Conservation (phyloP, 2,113 vertebrate genomes). For the Poeciliopsis turrubarensis region DNA sequence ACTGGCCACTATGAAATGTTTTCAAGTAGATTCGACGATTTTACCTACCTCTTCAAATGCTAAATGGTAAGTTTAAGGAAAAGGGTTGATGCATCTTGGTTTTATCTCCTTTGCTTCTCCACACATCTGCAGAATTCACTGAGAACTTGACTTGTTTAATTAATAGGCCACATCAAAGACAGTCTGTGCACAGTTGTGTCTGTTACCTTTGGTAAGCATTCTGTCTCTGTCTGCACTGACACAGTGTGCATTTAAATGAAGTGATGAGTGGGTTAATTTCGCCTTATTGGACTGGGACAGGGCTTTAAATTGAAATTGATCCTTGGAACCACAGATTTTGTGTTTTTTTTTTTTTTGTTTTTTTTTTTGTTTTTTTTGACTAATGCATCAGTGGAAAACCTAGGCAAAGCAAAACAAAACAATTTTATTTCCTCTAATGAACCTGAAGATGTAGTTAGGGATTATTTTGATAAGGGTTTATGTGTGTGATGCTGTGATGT, state of each 20-base stretch:
- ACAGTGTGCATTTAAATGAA: slow-evolving; percentile 7
- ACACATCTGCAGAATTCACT: not conserved
- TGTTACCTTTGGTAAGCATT: not conserved
- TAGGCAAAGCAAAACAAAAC: not conserved
- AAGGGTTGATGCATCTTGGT: no score
- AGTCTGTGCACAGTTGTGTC: not conserved
- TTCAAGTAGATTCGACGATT: not conserved
- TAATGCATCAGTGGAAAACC: not conserved
- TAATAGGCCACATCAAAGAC: not conserved
- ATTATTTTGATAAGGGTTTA: not conserved
- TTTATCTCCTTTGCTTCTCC: not conserved
- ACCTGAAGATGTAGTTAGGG: not conserved
- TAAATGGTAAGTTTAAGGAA: not conserved
- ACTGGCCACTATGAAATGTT: not conserved
- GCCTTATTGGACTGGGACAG: not conserved
- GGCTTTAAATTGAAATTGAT: slow-evolving; percentile 8
- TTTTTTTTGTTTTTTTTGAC: no score
- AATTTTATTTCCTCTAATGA: not conserved
- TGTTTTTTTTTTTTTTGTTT: no score
- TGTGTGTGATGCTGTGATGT: not conserved
- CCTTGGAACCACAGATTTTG: not conserved
- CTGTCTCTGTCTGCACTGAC: not conserved
- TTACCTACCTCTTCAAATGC: not conserved
- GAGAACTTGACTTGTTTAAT: not conserved
- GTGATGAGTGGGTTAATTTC: slow-evolving; percentile 8